Base-by-base conservation (phyloP, 2,797 vertebrate genomes). In the Tadarida brasiliensis region DNA sequence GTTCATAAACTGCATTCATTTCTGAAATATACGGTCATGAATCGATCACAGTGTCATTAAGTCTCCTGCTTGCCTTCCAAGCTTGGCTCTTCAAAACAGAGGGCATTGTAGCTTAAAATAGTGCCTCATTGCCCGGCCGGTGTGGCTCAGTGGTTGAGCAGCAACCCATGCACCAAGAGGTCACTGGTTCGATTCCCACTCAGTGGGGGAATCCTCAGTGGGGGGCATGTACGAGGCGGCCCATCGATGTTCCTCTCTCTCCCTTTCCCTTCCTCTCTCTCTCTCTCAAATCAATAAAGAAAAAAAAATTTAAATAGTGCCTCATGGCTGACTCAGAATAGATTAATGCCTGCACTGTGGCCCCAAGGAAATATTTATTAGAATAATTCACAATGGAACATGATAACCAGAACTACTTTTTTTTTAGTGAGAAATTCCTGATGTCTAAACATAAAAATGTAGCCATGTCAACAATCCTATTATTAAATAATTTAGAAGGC, bases 1-100 rank as follows among this genome's bases (percentile, higher is more conserved):
- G 77, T 81, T 82, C 28, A 82, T 59, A 30, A 84, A 51, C 86
- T 77, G 80, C 54, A 92, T 17, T 94, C 30, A 24, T 28, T 95
- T 95, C 51, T 95, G 33, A 94, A 78, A 65, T 59, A 49, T 5
- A 6, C 2, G 33, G 19, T 9, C 73, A 80, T 44, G 26, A 16
- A 22, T 20, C n/a, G 11, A 59, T 77, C 81, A 33, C 11, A 68
- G n/a, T 77, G 28, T 33, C 35, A 49, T 20, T 77, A 68, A 59
- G 16, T 68, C 35, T 19, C 39, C 3, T 35, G 30, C 26, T 30
- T 44, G 19, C 30, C 54, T 88, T 73, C n/a, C 22, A 65, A 71
- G 30, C 49, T 86, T 54, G 54, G 24, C 7, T 94, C 93, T 93
- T 71, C 22, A 67, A 76, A 81, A 63, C 44, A 77, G 63, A 73